These are phyloP conservation scores for Margaritifera margaritifera DNA, from an alignment of 2,888 invertebrate genomes.

Conservation along the genomic window DNA sequence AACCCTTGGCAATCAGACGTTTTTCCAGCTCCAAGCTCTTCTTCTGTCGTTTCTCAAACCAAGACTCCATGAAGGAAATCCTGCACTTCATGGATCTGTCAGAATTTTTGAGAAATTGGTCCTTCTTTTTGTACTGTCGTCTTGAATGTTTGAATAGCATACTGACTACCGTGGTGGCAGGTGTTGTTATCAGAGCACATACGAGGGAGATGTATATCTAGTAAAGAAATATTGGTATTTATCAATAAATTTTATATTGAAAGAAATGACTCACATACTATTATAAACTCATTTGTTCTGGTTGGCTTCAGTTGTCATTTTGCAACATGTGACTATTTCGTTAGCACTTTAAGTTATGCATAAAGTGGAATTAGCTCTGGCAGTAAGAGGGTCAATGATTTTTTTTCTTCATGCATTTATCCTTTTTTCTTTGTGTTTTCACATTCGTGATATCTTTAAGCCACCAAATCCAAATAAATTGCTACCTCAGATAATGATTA, in stretches of 20 bases:
- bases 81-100: constrained; percentile 27
- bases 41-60: constrained; percentile 35
- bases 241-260: not conserved
- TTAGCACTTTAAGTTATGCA: too few relatives aligned
- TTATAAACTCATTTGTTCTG: too few relatives aligned
- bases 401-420: too few relatives aligned
- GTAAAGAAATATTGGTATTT: constrained; percentile 1
- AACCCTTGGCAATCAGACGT: constrained; percentile 37
- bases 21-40: constrained; percentile 43
- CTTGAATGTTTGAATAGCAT: constrained; percentile 46
- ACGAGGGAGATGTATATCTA: constrained; percentile 43
- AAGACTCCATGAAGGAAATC: constrained; percentile 36
- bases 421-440: too few relatives aligned
- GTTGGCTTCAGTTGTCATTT: too few relatives aligned
- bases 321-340: too few relatives aligned
- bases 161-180: constrained; percentile 33
- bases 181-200: constrained; percentile 44
- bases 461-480: too few relatives aligned
- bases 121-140: constrained; percentile 16
- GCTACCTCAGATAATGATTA: too few relatives aligned
- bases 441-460: too few relatives aligned
- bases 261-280: too few relatives aligned
- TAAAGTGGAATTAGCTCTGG: too few relatives aligned
- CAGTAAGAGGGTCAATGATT: too few relatives aligned
- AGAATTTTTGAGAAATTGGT: constrained; percentile 15